These are phyloP conservation scores for Popillia japonica DNA, from an alignment of 1,140 invertebrate species.

Conservation along the genomic window DNA sequence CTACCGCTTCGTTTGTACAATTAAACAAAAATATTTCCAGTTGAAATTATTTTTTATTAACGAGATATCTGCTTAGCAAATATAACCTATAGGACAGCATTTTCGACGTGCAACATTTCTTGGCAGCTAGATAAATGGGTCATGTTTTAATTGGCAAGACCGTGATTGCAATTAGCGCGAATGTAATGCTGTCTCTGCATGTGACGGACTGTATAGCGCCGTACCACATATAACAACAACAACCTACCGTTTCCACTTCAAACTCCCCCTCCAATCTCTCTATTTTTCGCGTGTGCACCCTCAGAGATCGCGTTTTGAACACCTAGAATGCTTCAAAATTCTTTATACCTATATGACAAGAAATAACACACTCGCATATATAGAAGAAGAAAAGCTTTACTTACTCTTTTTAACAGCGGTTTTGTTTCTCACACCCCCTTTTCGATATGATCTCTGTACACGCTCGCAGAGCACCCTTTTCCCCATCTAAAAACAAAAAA, in stretches of 20 bases:
- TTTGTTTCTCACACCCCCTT: slow-evolving; percentile 55
- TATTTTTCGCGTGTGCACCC: slow-evolving; percentile 43
- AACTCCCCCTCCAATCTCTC: neutral
- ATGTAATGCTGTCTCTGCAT: slow-evolving; percentile 48
- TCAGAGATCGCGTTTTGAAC: too few species aligned
- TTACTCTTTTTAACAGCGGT: slow-evolving; percentile 50
- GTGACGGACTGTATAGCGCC: too few species aligned
- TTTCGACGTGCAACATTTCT: neutral
- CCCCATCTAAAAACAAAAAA: neutral
- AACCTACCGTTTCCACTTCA: too few species aligned
- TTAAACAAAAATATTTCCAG: too few species aligned
- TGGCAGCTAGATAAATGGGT: slow-evolving; percentile 42
- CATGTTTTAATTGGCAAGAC: slow-evolving; percentile 49
- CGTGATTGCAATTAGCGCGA: slow-evolving; percentile 50
- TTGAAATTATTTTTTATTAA: too few species aligned
- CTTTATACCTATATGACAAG: neutral
- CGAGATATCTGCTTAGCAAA: too few species aligned
- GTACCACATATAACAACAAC: too few species aligned
- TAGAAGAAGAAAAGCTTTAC: neutral
- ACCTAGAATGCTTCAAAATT: neutral
- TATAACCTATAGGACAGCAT: too few species aligned
- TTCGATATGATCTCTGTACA: slow-evolving; percentile 57
- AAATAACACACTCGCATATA: neutral
- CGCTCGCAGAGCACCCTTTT: slow-evolving; percentile 46
- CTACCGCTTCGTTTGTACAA: too few species aligned